Conservation (phyloP, 2,797 vertebrate species). For the Falco cherrug region DNA sequence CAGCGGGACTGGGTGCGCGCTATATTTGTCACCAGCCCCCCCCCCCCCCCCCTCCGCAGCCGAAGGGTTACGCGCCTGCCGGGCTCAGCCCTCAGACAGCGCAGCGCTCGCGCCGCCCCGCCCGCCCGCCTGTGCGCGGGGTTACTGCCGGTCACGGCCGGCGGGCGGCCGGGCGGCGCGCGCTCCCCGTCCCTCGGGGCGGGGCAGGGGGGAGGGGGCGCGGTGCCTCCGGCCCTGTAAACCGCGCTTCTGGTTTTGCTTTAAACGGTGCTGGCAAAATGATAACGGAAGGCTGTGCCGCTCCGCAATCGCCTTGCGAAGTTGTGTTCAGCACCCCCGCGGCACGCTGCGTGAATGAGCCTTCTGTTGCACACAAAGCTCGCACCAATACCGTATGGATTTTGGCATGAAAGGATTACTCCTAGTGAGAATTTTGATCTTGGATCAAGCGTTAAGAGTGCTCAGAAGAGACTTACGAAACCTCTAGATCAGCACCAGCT, state of each 20-base stretch:
- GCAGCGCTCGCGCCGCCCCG: too few relatives aligned
- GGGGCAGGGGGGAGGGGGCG: background rate
- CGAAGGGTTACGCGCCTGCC: background rate
- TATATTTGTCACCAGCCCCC: accelerated
- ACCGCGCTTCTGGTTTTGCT: background rate
- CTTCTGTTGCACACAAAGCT: background rate
- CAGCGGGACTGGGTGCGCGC: background rate
- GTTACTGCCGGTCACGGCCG: conserved; percentile 74
- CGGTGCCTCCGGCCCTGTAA: background rate
- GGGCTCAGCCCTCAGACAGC: too few relatives aligned
- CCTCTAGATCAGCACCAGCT: background rate
- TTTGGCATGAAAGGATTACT: background rate
- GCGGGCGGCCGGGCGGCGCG: too few relatives aligned
- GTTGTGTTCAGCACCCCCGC: background rate
- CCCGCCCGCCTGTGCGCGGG: conserved; percentile 2
- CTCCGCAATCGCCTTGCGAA: background rate
- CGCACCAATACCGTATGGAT: background rate
- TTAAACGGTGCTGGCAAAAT: background rate
- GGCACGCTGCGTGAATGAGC: background rate
- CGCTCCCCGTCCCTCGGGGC: too few relatives aligned
- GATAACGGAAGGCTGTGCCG: background rate
- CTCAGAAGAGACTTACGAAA: background rate
- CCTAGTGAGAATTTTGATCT: background rate
- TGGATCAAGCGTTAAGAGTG: background rate
- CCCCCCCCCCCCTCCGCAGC: background rate